phyloP scores from a whole-genome alignment of 2,113 vertebrate species.

The Abramis brama region DNA sequence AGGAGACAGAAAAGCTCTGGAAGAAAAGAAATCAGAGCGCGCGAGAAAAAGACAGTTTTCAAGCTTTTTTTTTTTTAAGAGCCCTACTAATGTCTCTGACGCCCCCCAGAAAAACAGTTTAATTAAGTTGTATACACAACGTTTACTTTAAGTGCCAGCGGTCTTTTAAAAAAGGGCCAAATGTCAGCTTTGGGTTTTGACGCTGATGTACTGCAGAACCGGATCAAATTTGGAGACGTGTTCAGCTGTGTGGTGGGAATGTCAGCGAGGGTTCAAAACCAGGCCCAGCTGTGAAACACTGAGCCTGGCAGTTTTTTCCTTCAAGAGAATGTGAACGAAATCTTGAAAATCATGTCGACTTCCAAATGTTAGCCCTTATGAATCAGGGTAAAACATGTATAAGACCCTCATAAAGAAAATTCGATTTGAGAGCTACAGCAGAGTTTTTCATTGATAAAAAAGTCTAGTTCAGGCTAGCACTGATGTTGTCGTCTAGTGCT shows the following conservation, averaged over 20 bases:
- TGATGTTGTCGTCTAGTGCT: neutral
- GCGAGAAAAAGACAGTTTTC: slow-evolving; percentile 76
- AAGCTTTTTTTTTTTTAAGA: slow-evolving; percentile 77
- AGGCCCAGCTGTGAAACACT: slow-evolving; percentile 31
- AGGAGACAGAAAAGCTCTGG: slow-evolving; percentile 74
- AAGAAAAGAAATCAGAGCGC: slow-evolving; percentile 66
- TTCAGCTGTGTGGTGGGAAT: slow-evolving; percentile 67
- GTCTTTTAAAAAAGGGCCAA: slow-evolving; percentile 85
- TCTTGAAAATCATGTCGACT: neutral
- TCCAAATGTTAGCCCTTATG: neutral
- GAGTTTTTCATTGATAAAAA: neutral
- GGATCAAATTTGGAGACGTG: slow-evolving; percentile 67
- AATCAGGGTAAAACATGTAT: too few species aligned
- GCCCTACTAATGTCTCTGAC: slow-evolving; percentile 93
- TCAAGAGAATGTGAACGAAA: neutral
- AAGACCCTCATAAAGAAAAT: neutral
- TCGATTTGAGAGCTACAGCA: neutral
- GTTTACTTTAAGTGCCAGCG: slow-evolving; percentile 83
- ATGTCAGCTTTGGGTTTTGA: slow-evolving; percentile 83
- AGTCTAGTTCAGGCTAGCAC: neutral
- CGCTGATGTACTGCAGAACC: slow-evolving; percentile 88
- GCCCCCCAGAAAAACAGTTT: slow-evolving; percentile 87
- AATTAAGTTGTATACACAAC: slow-evolving; percentile 88
- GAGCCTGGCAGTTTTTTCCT: neutral
- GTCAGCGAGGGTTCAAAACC: slow-evolving; percentile 35